phyloP scores from a whole-genome alignment of 64 coral and sea anemone species.

The Dendrophyllia cribrosa region DNA sequence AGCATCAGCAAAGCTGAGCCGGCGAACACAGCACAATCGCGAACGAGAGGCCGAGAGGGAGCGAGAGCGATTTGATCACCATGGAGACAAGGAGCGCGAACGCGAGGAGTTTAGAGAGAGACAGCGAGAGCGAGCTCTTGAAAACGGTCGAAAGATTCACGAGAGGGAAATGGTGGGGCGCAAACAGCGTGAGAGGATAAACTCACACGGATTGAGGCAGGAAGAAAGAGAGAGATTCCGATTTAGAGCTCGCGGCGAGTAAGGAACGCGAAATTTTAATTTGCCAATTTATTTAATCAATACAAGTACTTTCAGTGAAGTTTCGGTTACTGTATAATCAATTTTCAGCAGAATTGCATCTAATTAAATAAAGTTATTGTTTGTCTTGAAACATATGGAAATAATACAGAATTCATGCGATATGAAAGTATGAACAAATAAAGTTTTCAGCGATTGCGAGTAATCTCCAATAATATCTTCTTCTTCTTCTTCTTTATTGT shows the following conservation, averaged over 20 bases:
- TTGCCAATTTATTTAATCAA: no score
- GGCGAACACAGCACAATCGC: background rate
- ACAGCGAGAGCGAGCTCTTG: slow-evolving; percentile 1
- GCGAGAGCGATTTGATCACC: slow-evolving; percentile 3
- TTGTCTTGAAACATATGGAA: no score
- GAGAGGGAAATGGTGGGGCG: slow-evolving; percentile 30
- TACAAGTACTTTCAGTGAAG: no score
- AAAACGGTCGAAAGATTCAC: background rate
- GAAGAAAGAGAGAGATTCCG: slow-evolving; percentile 39
- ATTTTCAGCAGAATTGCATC: no score
- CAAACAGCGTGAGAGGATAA: slow-evolving; percentile 27
- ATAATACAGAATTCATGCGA: no score
- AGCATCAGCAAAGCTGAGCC: background rate
- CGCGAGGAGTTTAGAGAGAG: slow-evolving; percentile 41
- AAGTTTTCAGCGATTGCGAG: no score
- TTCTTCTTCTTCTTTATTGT: no score
- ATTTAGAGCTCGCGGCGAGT: slow-evolving; percentile 9
- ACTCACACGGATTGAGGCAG: background rate
- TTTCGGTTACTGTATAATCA: background rate
- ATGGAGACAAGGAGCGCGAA: slow-evolving; percentile 28
- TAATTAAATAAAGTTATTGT: no score
- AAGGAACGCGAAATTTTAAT: background rate
- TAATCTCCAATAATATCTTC: no score
- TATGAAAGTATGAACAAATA: no score
- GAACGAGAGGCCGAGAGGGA: slow-evolving; percentile 40